phyloP scores from a whole-genome alignment of 2,888 invertebrate species.

The Oeneis ivallda region DNA sequence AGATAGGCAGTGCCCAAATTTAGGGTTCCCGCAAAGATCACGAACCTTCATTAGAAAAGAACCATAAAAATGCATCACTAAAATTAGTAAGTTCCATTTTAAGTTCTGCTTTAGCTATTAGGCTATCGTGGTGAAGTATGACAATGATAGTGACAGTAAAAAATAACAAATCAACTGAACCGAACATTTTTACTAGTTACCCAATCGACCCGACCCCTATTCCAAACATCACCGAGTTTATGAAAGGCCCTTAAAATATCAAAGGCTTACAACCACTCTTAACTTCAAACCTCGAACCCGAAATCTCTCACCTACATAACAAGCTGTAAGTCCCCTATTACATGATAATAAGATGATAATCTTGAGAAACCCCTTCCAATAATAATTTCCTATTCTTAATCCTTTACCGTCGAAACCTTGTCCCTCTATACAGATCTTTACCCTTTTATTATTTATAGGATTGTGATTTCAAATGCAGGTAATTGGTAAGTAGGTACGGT shows the following conservation, averaged over 20 bases:
- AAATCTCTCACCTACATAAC: slow-evolving; percentile 21
- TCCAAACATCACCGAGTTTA: slow-evolving; percentile 2
- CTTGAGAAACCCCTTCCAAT: slow-evolving; percentile 1
- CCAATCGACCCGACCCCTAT: slow-evolving; percentile 12
- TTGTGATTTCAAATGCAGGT: too few relatives aligned
- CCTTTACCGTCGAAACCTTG: background rate
- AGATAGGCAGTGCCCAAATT: too few relatives aligned
- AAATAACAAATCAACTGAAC: background rate
- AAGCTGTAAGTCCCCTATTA: slow-evolving; percentile 4
- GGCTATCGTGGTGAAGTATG: too few relatives aligned
- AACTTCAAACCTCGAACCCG: slow-evolving; percentile 24
- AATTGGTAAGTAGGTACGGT: too few relatives aligned
- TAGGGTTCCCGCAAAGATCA: too few relatives aligned
- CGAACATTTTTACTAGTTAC: slow-evolving; percentile 8
- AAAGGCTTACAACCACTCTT: slow-evolving; percentile 25
- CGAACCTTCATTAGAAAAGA: too few relatives aligned
- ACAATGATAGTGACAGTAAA: background rate
- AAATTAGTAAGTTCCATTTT: too few relatives aligned
- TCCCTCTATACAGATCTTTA: background rate
- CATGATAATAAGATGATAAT: background rate
- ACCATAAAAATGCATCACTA: too few relatives aligned
- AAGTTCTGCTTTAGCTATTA: too few relatives aligned
- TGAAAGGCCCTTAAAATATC: slow-evolving; percentile 21
- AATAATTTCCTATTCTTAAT: background rate
- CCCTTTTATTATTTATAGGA: background rate